Percentiles rank a stretch among this genome's conserved stretches.
Evolutionary conservation across 2,113 vertebrate genomes (phyloP).

Genomic region (Takifugu bimaculatus): DNA sequence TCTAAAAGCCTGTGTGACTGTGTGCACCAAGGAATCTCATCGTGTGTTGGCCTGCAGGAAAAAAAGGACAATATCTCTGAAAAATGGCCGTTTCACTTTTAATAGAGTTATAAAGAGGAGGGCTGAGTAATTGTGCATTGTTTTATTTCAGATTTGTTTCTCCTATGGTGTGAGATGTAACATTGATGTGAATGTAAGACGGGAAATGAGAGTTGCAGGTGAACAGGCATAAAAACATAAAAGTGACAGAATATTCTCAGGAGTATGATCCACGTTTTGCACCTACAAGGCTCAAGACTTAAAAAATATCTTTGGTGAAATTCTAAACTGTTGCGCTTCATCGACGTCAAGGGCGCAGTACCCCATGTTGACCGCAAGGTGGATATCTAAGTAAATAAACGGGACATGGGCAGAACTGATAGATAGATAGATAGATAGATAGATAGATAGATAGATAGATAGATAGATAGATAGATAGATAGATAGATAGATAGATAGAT

Average conservation of each 20-base stretch:
- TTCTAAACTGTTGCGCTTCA: neutral
- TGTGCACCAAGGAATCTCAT: slow-evolving; percentile 66
- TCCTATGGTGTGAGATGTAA: neutral
- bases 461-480: too few relatives aligned
- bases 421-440: too few relatives aligned
- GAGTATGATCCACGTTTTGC: neutral
- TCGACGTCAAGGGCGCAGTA: slow-evolving; percentile 13
- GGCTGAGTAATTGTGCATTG: neutral
- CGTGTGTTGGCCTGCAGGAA: slow-evolving; percentile 61
- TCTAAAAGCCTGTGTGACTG: slow-evolving; percentile 77
- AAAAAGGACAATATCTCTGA: slow-evolving; percentile 48
- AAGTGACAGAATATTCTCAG: too few relatives aligned
- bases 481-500: too few relatives aligned
- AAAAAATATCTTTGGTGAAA: neutral
- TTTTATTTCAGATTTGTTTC: too few relatives aligned
- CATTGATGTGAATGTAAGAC: neutral
- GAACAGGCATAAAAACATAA: too few relatives aligned
- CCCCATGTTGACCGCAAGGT: slow-evolving; percentile 45
- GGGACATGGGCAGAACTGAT: neutral
- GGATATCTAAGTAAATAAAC: slow-evolving; percentile 51
- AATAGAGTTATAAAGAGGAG: slow-evolving; percentile 53
- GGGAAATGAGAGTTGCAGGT: too few relatives aligned
- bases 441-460: too few relatives aligned
- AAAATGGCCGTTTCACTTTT: slow-evolving; percentile 25
- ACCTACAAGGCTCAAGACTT: neutral